Evolutionary conservation across 92 coral and sea anemone species (phyloP), one percentile per base, ranked within the genome.

Genomic region (Epizoanthus ramosus): DNA sequence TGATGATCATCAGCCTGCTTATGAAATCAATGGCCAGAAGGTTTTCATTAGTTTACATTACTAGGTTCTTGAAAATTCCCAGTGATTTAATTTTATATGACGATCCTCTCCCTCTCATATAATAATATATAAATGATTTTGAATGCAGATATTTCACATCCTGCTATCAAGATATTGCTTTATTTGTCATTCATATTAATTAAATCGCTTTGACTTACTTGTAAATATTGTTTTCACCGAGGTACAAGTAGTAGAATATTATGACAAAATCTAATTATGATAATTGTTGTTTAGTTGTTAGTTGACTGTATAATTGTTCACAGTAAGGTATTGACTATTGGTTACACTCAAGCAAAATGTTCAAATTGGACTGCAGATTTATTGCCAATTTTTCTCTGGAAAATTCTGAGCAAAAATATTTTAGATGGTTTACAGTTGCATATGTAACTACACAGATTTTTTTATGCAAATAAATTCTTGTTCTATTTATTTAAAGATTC

Each of bases 71-170:
- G 68, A 63, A 63, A 63, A 63, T 63, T 63, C 68, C 68, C 68
- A 15, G 68, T 63, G 68, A 63, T 63, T 63, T 63, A 63, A 63
- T 63, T 63, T 63, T 63, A 63, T 63, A 63, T 63, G 68, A 63
- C 68, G 68, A 63, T 63, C 68, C 68, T 63, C 68, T 63, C 68
- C 24, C 68, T 63, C 68, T 63, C 68, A 63, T 63, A 63, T 63
- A 63, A 63, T 28, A 28, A 28, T 28, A 28, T 28, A 28, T 63
- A 16, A 63, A 63, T 63, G 5, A 63, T 63, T 63, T 63, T 1
- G 68, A 63, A 63, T 63, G 1, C 68, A 63, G 68, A 63, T 63
- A 63, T 63, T 63, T 63, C 68, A 63, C 68, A 63, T 63, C 68
- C 68, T 63, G 68, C 68, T 63, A 63, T 63, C 68, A 63, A 63